Base-by-base conservation (phyloP, 2,888 invertebrate genomes). In the Noctua pronuba region DNA sequence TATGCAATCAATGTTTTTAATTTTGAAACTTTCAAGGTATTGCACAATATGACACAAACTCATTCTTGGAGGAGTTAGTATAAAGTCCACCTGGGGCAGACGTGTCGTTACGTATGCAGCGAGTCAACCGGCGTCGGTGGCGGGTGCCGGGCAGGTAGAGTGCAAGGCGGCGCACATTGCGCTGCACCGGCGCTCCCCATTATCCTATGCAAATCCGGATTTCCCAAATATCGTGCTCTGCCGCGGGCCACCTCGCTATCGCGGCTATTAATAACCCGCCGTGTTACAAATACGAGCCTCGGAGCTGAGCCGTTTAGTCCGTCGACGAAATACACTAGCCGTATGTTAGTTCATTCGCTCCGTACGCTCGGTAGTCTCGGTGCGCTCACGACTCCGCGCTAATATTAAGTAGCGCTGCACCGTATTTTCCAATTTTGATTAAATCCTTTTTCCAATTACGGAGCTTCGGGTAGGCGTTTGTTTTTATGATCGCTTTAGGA, bases 171-270 rank as follows among this genome's bases (percentile, higher is more conserved):
- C 89, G 89, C 92, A 91, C 92, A 91, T 91, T 91, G 92, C 90
- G 89, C 86, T 92, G 92, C 92, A 92, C 86, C 84, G 88, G 86
- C 90, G 88, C 90, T 90, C 90, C 83, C 94, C 92, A 96, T 96
- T 95, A 96, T 95, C 94, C 95, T 95, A 96, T 96, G 96, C 96
- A 96, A 96, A 96, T 95, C 95, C 95, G 95, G 94, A 95, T 95
- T 95, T 94, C 94, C 95, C 94, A 95, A 96, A 96, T 95, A 95
- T 94, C 95, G 94, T 94, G 94, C 92, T 91, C 88, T 88, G 94
- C 95, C 95, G 94, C 95, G 94, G 94, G 95, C 94, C 93, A 94
- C 94, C 91, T 93, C 91, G 94, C 95, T 95, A 95, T 95, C 95
- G 94, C 94, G 93, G 93, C 96, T 95, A 96, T 96, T 95, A 96